Base-by-base conservation (phyloP, 2,113 vertebrate genomes). In the Channa argus region DNA sequence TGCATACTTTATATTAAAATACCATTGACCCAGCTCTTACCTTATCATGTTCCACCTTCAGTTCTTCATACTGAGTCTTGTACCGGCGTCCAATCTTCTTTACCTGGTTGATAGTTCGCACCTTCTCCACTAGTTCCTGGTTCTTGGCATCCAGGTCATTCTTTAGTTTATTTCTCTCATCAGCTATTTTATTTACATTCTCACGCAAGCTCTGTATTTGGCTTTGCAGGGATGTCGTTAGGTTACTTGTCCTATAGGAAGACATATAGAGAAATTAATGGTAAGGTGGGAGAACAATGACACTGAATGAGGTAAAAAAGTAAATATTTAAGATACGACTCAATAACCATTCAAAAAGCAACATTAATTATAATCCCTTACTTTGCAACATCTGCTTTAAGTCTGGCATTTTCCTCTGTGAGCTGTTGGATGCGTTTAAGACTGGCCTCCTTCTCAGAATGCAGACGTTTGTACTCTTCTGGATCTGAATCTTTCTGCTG, bases 61-160 rank as follows among this genome's bases (percentile, higher is more conserved):
- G 95, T 74, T 99, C 98, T 84, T 99, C 98, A 67, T 97, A 99
- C 0, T 99, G 98, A 39, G 95, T 97, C 88, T 98, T 99, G 82
- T 99, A 99, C 39, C 97, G 93, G 0, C 98, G 96, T 4, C 97
- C 98, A 2, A 99, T 97, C 92, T 98, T 99, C 93, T 98, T 99
- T 70, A 99, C 98, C 86, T 99, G 98, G 10, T 93, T 96, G 88
- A 99, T 98, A 8, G 96, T 99, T 93, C 94, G 96, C 5, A 91
- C 49, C 88, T 97, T 99, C 63, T 98, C 97, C 84, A 94, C 96
- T 66, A 98, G 94, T 43, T 99, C 97, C 45, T 94, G 84, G 56
- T 90, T 93, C 92, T 96, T 99, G 41, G 85, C 80, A 24, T 97
- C 95, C 12, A 97, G 6, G 0, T 98, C 96, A 63, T 94, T 96